These are phyloP conservation scores for Neoarius graeffei DNA, from an alignment of 2,113 vertebrate species.

Conservation along the genomic window DNA sequence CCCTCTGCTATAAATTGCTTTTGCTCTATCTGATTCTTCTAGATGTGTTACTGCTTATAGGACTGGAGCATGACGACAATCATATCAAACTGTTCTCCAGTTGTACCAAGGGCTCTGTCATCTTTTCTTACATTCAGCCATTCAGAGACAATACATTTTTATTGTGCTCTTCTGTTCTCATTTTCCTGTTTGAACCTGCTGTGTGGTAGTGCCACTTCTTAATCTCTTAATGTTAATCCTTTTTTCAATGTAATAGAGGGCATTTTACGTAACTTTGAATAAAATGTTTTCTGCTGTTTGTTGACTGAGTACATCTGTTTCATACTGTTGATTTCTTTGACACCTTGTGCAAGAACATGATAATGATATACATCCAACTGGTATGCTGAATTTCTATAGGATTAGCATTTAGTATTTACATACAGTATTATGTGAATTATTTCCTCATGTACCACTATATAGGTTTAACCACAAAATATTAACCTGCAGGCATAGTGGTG, in stretches of 20 bases:
- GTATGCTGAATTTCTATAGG: neutral
- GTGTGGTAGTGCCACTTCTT: constrained; percentile 55
- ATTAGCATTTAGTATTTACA: neutral
- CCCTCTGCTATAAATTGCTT: constrained; percentile 54
- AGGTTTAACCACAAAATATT: neutral
- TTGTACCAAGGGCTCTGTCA: constrained; percentile 78
- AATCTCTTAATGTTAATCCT: constrained; percentile 54
- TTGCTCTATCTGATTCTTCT: constrained; percentile 45
- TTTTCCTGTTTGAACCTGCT: constrained; percentile 57
- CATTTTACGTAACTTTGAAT: constrained; percentile 70
- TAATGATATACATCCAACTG: constrained; percentile 8
- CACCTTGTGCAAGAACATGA: neutral
- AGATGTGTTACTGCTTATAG: constrained; percentile 63
- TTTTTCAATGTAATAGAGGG: constrained; percentile 64
- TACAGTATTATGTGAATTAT: neutral
- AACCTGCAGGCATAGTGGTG: neutral
- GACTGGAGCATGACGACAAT: constrained; percentile 77
- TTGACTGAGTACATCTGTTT: constrained; percentile 53
- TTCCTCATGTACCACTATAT: neutral
- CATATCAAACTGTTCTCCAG: constrained; percentile 75
- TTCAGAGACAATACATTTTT: constrained; percentile 65
- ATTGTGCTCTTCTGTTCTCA: constrained; percentile 55
- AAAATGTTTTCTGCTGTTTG: constrained; percentile 64
- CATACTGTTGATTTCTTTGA: constrained; percentile 31
- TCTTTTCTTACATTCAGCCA: constrained; percentile 57